Base-by-base conservation (phyloP, 2,113 vertebrate genomes). In the Oenanthe melanoleuca region DNA sequence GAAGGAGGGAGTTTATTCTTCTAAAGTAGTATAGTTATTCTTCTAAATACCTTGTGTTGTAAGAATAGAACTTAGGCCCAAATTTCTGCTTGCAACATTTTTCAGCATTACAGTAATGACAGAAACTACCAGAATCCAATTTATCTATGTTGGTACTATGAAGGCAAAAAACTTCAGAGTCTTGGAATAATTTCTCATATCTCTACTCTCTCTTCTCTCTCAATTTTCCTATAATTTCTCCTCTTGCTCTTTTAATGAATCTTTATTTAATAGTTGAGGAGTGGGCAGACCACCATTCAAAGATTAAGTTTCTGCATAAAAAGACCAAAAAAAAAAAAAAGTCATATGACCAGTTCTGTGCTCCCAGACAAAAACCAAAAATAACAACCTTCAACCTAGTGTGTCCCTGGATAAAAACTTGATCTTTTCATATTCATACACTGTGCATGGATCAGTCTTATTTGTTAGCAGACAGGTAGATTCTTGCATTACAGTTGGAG, bases 321-420 rank as follows among this genome's bases (percentile, higher is more conserved):
- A 73, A 50, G 10, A 11, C 2, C 60, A 9, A 91, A 15, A 18
- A 69, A 21, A 31, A 37, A 31, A 55, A 14, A 63, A 14, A 12
- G 1, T 70, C 7, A 12, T 9, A 40, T 4, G 2, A 5, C 1
- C 22, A 79, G 13, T 14, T 40, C 19, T 78, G 8, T 18, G 3
- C 15, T 69, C 14, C 33, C 34, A 50, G 12, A 61, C 2, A 55
- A 55, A 28, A 33, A 5, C 14, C 3, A 13, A n/a, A 25, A 83
- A 53, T 14, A 47, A 8, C 5, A 26, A 40, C 34, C 12, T 50
- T 60, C 19, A 73, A 6, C 31, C 4, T 42, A 38, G 0, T 2
- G 2, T 25, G 8, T 23, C 14, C 25, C 29, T 73, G 33, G 17
- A 56, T 4, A 80, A 73, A 61, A 53, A 8, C 3, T 44, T 22